Conservation (phyloP, 2,113 vertebrate species). For the Proterorhinus semilunaris region DNA sequence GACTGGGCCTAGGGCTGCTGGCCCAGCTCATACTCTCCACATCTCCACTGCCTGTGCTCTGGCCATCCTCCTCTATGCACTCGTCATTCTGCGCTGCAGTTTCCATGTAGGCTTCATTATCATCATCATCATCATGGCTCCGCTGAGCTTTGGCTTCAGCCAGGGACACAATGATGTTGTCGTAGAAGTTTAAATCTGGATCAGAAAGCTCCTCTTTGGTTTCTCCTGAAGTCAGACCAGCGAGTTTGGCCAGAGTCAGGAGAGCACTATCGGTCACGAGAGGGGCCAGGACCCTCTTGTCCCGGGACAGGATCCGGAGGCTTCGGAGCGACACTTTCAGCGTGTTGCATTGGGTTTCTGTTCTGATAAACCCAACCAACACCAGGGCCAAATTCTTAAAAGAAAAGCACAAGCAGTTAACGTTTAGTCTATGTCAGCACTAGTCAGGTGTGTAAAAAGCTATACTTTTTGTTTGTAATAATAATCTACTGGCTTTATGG, state of each 20-base stretch:
- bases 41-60: slow-evolving; percentile 46
- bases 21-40: slow-evolving; percentile 44
- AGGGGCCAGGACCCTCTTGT: slow-evolving; percentile 68
- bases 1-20: slow-evolving; percentile 52
- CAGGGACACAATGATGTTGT: slow-evolving; percentile 52
- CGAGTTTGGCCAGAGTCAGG: slow-evolving; percentile 64
- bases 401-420: slow-evolving; percentile 13
- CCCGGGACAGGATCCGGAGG: slow-evolving; percentile 72
- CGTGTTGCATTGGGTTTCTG: slow-evolving; percentile 39
- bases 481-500: no score
- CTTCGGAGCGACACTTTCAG: slow-evolving; percentile 57
- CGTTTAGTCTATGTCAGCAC: not conserved
- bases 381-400: slow-evolving; percentile 63
- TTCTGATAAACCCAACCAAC: slow-evolving; percentile 64
- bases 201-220: slow-evolving; percentile 31
- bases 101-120: not conserved
- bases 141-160: slow-evolving; percentile 43
- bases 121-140: slow-evolving; percentile 7
- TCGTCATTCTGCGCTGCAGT: slow-evolving; percentile 22
- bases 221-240: slow-evolving; percentile 49
- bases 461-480: no score
- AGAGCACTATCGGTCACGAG: slow-evolving; percentile 65
- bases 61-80: slow-evolving; percentile 34
- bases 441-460: no score
- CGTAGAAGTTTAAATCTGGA: slow-evolving; percentile 55